Conservation (phyloP, 2,888 invertebrate genomes). For the Pomacea canaliculata region DNA sequence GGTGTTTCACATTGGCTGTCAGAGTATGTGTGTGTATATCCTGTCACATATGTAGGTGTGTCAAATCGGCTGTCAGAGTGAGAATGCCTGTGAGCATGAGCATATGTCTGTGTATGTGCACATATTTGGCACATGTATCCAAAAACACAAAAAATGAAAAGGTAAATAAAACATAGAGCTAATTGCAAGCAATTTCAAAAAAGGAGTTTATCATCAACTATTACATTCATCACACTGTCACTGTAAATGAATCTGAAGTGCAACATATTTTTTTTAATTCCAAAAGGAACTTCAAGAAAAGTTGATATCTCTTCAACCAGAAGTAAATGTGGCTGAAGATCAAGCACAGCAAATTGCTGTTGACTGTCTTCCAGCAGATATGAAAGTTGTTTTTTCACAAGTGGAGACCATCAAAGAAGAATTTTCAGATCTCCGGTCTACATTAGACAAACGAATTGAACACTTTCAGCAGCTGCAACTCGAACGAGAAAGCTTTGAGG, state of each 20-base stretch:
- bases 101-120: no score
- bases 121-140: no score
- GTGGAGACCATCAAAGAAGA: slow-evolving; percentile 10
- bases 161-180: no score
- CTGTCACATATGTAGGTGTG: not conserved
- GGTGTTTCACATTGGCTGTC: not conserved
- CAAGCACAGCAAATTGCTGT: slow-evolving; percentile 93
- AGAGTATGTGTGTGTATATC: slow-evolving; percentile 1
- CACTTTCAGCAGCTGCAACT: slow-evolving; percentile 80
- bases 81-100: no score
- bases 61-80: no score
- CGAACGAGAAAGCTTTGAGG: slow-evolving; percentile 56
- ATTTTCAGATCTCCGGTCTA: not conserved
- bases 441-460: slow-evolving; percentile 77
- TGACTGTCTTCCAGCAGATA: slow-evolving; percentile 80
- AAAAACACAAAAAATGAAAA: not conserved
- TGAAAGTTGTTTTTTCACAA: not conserved
- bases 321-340: slow-evolving; percentile 87
- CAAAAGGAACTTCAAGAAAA: slow-evolving; percentile 44
- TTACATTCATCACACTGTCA: no score
- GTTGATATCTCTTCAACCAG: slow-evolving; percentile 76
- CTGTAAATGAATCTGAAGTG: no score
- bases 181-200: no score
- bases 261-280: not conserved
- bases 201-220: no score